Evolutionary conservation across 2,888 invertebrate species (phyloP).

Genomic region (Metellina segmentata): DNA sequence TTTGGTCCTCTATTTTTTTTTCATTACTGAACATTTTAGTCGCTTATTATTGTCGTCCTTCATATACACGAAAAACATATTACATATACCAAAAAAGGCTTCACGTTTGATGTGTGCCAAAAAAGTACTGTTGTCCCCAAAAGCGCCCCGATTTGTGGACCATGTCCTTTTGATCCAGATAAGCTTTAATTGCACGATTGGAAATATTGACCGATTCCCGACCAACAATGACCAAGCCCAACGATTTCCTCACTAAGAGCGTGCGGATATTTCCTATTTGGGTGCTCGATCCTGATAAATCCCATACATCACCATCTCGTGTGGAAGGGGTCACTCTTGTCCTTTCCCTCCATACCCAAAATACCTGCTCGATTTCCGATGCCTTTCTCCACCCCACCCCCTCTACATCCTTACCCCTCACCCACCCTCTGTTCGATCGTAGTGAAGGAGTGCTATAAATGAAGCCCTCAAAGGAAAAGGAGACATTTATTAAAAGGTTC

Average conservation of each 20-base stretch:
- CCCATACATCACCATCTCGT: constrained; percentile 16
- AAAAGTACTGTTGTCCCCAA: no score
- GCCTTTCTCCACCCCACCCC: constrained; percentile 3
- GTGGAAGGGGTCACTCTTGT: neutral
- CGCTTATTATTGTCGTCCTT: no score
- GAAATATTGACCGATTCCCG: neutral
- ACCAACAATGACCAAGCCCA: neutral
- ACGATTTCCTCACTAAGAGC: neutral
- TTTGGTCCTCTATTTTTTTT: no score
- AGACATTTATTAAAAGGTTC: constrained; percentile 77
- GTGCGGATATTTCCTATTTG: neutral
- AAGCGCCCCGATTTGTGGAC: no score
- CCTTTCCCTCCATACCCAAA: constrained; percentile 20
- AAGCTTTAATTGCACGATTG: neutral
- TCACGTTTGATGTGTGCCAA: no score
- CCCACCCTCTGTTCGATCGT: constrained; percentile 43
- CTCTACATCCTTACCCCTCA: neutral
- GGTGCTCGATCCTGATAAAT: neutral
- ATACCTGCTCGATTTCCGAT: constrained; percentile 63
- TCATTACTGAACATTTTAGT: no score
- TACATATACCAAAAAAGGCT: no score
- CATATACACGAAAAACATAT: no score
- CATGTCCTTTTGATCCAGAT: neutral
- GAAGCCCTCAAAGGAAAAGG: constrained; percentile 74
- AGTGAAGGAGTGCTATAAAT: constrained; percentile 70